phyloP scores from a whole-genome alignment of 1,140 invertebrate genomes.

The Philaenus spumarius region DNA sequence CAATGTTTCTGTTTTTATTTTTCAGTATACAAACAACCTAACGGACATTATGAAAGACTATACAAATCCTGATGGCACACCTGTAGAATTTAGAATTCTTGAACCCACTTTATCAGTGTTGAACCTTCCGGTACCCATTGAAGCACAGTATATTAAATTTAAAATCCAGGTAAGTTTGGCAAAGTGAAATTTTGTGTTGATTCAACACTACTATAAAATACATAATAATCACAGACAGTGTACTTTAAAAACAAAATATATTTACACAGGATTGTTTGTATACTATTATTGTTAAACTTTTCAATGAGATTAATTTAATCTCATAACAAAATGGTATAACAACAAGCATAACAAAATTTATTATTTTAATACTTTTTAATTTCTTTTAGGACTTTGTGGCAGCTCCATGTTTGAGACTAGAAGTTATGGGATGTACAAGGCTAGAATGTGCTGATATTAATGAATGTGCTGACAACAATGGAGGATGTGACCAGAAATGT shows the following conservation, averaged over 20 bases:
- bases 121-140: constrained; percentile 84
- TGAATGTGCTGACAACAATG: constrained; percentile 83
- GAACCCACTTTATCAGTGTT: constrained; percentile 82
- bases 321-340: no score
- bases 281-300: no score
- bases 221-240: background rate
- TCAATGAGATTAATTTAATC: no score
- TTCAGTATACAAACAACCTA: constrained; percentile 76
- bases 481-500: constrained; percentile 91
- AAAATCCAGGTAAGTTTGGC: constrained; percentile 56
- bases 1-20: constrained; percentile 19
- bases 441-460: constrained; percentile 89
- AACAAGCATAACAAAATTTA: no score
- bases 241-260: background rate
- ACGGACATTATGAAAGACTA: constrained; percentile 88
- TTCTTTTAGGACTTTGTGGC: constrained; percentile 68
- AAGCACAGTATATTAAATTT: constrained; percentile 82
- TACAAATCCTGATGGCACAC: constrained; percentile 81
- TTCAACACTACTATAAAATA: background rate
- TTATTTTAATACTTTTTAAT: no score
- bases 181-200: background rate
- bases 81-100: constrained; percentile 84
- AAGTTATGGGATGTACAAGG: constrained; percentile 88
- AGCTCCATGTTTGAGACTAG: constrained; percentile 83
- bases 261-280: no score